A percentile compares a stretch with the other conserved stretches of the same genome.
Evolutionary conservation across 2,113 vertebrate genomes (phyloP).

Genomic region (Cavia porcellus): DNA sequence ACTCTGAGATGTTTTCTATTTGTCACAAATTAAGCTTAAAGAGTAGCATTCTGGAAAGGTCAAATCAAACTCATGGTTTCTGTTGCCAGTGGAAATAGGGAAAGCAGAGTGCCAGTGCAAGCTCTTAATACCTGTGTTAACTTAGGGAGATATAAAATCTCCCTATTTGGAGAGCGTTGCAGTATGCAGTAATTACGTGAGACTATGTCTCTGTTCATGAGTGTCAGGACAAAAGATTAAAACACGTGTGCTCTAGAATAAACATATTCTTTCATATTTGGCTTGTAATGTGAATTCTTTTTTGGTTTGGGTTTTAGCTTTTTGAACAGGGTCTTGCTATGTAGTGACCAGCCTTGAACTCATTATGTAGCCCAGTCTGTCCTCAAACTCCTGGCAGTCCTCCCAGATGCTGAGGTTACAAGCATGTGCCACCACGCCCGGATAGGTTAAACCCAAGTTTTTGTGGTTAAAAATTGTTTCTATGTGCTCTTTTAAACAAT

Average conservation of each 20-base stretch:
- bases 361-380: neutral
- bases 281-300: conserved; percentile 24
- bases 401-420: neutral
- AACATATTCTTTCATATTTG: neutral
- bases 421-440: neutral
- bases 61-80: neutral
- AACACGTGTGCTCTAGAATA: neutral
- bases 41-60: conserved; percentile 8
- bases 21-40: conserved; percentile 25
- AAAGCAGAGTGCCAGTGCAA: neutral
- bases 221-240: neutral
- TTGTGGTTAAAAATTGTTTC: conserved; percentile 21
- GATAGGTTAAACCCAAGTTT: neutral
- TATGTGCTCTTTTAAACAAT: neutral
- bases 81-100: neutral
- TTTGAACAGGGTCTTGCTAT: neutral
- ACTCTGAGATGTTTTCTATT: neutral
- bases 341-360: neutral
- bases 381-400: neutral
- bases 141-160: neutral
- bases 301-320: neutral
- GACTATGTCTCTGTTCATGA: neutral
- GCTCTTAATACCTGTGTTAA: neutral
- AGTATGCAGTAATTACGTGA: neutral
- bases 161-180: neutral